These are phyloP conservation scores for Myrmecobius fasciatus DNA, from an alignment of 2,113 vertebrate species.

Conservation along the genomic window DNA sequence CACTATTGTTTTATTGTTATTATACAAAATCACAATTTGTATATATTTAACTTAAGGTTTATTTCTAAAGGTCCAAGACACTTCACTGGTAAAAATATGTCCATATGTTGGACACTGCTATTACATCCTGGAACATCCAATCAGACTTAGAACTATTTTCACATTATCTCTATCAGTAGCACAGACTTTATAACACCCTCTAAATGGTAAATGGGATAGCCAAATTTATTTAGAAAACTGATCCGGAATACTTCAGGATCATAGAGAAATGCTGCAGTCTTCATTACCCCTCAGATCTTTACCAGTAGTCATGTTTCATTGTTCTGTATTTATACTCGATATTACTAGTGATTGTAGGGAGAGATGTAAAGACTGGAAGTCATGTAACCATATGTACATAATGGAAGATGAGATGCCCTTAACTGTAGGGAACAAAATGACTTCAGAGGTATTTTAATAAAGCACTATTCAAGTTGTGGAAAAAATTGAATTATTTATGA, in stretches of 20 bases:
- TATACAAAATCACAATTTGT: neutral
- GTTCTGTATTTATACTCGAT: neutral
- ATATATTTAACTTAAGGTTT: neutral
- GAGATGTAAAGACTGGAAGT: neutral
- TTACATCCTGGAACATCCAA: neutral
- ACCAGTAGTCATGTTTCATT: neutral
- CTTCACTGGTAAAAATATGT: neutral
- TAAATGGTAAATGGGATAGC: neutral
- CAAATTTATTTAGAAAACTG: neutral
- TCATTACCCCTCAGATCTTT: neutral
- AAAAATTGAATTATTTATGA: neutral
- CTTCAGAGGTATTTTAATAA: neutral
- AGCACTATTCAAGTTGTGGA: neutral
- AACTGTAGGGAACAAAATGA: neutral
- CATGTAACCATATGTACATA: neutral
- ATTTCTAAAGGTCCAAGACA: neutral
- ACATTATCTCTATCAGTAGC: neutral
- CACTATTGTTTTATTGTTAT: neutral
- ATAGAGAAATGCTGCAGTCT: neutral
- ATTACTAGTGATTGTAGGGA: neutral
- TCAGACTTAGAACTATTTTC: neutral
- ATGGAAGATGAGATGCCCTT: neutral
- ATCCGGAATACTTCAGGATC: neutral
- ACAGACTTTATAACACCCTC: neutral
- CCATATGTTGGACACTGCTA: neutral